Conservation (phyloP, 2,888 invertebrate species). For the Strigamia maritima region DNA sequence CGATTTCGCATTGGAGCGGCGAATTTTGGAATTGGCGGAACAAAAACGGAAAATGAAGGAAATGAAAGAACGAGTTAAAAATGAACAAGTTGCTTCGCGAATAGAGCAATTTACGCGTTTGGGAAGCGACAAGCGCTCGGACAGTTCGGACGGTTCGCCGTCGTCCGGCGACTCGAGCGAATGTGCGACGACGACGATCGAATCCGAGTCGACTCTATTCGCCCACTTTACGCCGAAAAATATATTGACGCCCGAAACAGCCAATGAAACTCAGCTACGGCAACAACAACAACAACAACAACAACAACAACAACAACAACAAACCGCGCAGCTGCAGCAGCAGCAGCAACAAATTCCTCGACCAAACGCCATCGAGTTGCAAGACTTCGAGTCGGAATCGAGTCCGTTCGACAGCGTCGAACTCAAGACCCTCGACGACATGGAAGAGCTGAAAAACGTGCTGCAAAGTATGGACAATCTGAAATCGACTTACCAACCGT, state of each 20-base stretch:
- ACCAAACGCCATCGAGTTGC: constrained; percentile 53
- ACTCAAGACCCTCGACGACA: constrained; percentile 85
- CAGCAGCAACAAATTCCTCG: constrained; percentile 26
- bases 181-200: background rate
- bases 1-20: constrained; percentile 70
- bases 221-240: constrained; percentile 35
- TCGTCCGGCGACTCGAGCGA: background rate
- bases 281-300: constrained; percentile 29
- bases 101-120: constrained; percentile 42
- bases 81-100: constrained; percentile 47
- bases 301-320: too few relatives aligned
- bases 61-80: constrained; percentile 47
- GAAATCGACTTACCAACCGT: background rate
- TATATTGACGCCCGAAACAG: constrained; percentile 41
- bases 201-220: background rate
- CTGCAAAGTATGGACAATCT: constrained; percentile 45
- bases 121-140: background rate
- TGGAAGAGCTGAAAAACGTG: constrained; percentile 85
- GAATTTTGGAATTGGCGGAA: constrained; percentile 67
- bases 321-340: constrained; percentile 5
- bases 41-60: constrained; percentile 68
- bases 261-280: background rate
- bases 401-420: constrained; percentile 93
- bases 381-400: constrained; percentile 87
- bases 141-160: background rate